A percentile compares a stretch with the other conserved stretches of the same genome.
Conservation (phyloP, 2,113 vertebrate species). For the Oryzias javanicus region DNA sequence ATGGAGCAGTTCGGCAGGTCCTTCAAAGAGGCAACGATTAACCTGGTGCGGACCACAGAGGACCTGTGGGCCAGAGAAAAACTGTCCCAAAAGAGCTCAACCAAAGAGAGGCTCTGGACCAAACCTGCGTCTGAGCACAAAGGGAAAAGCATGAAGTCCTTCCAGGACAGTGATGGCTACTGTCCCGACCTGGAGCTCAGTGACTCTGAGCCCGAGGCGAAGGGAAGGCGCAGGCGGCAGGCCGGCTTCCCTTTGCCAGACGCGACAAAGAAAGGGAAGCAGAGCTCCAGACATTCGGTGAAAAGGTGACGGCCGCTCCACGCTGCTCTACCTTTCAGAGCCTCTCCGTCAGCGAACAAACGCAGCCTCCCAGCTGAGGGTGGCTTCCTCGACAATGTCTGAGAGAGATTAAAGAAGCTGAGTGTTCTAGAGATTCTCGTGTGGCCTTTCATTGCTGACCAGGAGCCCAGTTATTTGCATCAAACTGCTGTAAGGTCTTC, state of each 20-base stretch:
- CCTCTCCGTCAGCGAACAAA: slow-evolving; percentile 23
- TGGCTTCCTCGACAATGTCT: neutral
- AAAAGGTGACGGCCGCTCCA: slow-evolving; percentile 94
- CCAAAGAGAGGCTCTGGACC: slow-evolving; percentile 84
- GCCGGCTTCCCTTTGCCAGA: slow-evolving; percentile 67
- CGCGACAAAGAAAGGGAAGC: slow-evolving; percentile 74
- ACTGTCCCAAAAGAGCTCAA: slow-evolving; percentile 73
- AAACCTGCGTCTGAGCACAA: slow-evolving; percentile 77
- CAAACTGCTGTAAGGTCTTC: slow-evolving; percentile 38
- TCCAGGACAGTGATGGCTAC: slow-evolving; percentile 94
- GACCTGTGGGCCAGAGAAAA: slow-evolving; percentile 85
- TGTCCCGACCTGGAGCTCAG: slow-evolving; percentile 95
- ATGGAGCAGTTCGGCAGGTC: slow-evolving; percentile 89
- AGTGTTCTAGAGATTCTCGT: slow-evolving; percentile 23
- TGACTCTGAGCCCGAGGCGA: slow-evolving; percentile 92
- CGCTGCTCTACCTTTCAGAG: too few relatives aligned
- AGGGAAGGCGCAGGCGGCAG: slow-evolving; percentile 79
- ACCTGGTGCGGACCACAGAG: slow-evolving; percentile 85
- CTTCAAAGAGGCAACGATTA: slow-evolving; percentile 91
- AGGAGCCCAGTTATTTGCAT: slow-evolving; percentile 36
- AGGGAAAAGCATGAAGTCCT: slow-evolving; percentile 69
- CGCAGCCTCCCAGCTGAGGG: neutral
- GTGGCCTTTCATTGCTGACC: slow-evolving; percentile 14
- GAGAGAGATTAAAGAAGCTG: neutral
- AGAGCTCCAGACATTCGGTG: slow-evolving; percentile 81